Evolutionary conservation across 2,113 vertebrate species (phyloP), one percentile per base, ranked within the genome.

Genomic region (Paralichthys olivaceus): DNA sequence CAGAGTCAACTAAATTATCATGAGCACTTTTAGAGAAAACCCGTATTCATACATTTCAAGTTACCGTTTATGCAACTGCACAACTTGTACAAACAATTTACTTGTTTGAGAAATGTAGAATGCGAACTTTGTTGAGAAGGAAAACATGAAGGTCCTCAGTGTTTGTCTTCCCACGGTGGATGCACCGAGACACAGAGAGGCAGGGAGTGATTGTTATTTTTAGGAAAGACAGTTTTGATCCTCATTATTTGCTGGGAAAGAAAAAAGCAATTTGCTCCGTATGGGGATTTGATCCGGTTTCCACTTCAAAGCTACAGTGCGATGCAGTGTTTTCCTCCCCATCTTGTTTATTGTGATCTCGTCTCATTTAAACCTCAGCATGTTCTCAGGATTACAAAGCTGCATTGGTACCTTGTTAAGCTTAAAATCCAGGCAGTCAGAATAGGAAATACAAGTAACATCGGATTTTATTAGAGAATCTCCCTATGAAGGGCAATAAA

Each of bases 281-380:
- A 32, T 57, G 29, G 79, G 80, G 85, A 87, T 91, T 88, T 90
- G 84, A 85, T 85, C 56, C 13, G 9, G 25, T 88, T 83, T 64
- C 70, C 75, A 83, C 88, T 89, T 90, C 84, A 91, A 90, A 91
- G 83, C 80, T 66, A 65, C 53, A 58, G 55, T 13, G 26, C 71
- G 57, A 75, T 25, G 62, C 60, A 49, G 1, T 60, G 34, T 81
- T 80, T 84, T 69, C 51, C 62, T 71, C 68, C 22, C 58, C 25
- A 45, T 72, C 17, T 85, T 84, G 80, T 88, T 90, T 85, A 49
- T 80, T 83, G 59, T 70, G 11, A 23, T 67, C 64, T 90, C 72
- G 71, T 85, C 57, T 85, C 22, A 23, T 85, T 86, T 82, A 77
- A 87, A 59, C 64, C 73, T 65, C 80, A 63, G 78, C 80, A 69